Evolutionary conservation across 1,140 invertebrate genomes (phyloP).

Genomic region (Olivierus martensii): DNA sequence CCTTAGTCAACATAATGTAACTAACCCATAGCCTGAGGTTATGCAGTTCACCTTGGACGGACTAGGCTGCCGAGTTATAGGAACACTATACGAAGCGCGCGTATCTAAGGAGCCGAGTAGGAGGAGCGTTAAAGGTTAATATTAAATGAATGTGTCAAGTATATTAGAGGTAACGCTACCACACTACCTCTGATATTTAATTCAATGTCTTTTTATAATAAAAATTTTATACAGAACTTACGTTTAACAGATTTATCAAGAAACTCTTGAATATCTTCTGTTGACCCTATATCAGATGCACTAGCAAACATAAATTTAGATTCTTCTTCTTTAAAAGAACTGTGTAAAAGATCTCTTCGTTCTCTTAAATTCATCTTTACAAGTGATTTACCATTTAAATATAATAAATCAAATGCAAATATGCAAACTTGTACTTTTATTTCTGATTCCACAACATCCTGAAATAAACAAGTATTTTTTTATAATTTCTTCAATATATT

Average conservation of each 20-base stretch:
- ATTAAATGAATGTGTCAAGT: too few species aligned
- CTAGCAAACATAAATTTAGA: conserved; percentile 84
- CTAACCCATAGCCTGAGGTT: too few species aligned
- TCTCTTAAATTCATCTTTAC: conserved; percentile 63
- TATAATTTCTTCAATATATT: too few species aligned
- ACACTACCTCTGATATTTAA: background rate
- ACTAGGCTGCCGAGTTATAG: too few species aligned
- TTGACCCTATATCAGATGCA: conserved; percentile 54
- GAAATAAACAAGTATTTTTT: conserved; percentile 19
- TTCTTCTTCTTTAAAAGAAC: conserved; percentile 46
- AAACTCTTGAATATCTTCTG: conserved; percentile 89
- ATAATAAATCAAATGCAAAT: conserved; percentile 95
- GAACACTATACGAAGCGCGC: too few species aligned
- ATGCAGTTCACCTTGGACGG: too few species aligned
- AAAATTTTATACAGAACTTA: conserved; percentile 23
- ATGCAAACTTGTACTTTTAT: conserved; percentile 97
- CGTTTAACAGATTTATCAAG: conserved; percentile 90
- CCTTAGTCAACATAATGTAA: too few species aligned
- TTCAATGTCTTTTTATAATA: background rate
- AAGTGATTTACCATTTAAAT: conserved; percentile 77
- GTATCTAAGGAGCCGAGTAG: too few species aligned
- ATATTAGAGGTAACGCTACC: too few species aligned
- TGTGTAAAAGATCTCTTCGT: conserved; percentile 62
- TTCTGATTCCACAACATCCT: conserved; percentile 72
- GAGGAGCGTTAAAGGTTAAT: too few species aligned